These are phyloP conservation scores for Chymomyza amoena DNA, from an alignment of 2,888 invertebrate species.

Conservation along the genomic window DNA sequence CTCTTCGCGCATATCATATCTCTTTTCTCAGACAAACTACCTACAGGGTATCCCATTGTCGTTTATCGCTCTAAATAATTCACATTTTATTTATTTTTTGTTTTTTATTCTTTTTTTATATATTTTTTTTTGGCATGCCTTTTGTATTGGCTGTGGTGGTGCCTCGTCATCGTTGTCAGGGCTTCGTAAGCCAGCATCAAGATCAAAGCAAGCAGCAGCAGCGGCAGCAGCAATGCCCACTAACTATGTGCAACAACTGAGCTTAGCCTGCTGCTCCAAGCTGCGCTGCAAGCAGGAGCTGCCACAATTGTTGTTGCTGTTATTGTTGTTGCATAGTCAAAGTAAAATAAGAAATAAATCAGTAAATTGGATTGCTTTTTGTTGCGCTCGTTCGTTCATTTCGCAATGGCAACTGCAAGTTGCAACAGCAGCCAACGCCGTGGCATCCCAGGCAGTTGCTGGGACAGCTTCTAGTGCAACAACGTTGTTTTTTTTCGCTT, in stretches of 20 bases:
- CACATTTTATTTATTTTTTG: slow-evolving; percentile 9
- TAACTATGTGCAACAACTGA: slow-evolving; percentile 54
- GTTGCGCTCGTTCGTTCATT: slow-evolving; percentile 61
- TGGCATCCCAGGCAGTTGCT: background rate
- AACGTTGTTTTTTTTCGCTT: background rate
- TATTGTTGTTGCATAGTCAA: slow-evolving; percentile 61
- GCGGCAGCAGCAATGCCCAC: slow-evolving; percentile 51
- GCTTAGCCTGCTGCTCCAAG: slow-evolving; percentile 8
- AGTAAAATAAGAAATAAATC: slow-evolving; percentile 75
- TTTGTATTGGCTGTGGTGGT: slow-evolving; percentile 52
- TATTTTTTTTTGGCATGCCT: slow-evolving; percentile 53
- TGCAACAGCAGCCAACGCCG: slow-evolving; percentile 38
- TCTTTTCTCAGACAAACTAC: background rate
- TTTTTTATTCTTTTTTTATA: slow-evolving; percentile 22
- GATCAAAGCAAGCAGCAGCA: slow-evolving; percentile 51
- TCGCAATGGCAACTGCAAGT: slow-evolving; percentile 40
- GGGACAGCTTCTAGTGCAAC: slow-evolving; percentile 17
- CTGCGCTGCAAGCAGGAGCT: slow-evolving; percentile 15
- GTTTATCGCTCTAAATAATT: background rate
- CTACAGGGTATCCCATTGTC: background rate
- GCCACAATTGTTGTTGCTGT: slow-evolving; percentile 52
- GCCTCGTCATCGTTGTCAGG: slow-evolving; percentile 73
- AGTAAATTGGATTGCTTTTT: slow-evolving; percentile 72
- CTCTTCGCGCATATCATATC: too few relatives aligned
- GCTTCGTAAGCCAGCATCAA: slow-evolving; percentile 66